Evolutionary conservation across 2,113 vertebrate species (phyloP).

Genomic region (Azemiops feae): DNA sequence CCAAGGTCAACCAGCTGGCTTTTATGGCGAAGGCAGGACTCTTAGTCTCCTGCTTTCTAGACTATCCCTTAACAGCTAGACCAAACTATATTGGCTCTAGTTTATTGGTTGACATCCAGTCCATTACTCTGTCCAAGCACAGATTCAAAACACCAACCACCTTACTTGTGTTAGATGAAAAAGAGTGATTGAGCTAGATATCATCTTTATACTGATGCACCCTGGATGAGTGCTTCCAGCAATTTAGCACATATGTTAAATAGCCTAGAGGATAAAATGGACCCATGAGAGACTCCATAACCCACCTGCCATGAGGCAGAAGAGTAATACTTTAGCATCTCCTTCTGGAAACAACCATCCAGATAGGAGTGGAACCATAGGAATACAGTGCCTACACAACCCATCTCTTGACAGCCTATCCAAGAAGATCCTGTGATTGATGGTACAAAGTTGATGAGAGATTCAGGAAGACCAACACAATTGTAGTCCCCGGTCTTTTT

Average conservation of each 20-base stretch:
- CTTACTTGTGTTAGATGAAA: neutral
- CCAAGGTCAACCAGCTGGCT: neutral
- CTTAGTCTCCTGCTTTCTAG: neutral
- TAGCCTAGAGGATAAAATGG: neutral
- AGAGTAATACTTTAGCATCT: neutral
- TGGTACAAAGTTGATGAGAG: neutral
- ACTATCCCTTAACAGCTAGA: neutral
- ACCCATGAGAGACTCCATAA: neutral
- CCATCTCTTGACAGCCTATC: neutral
- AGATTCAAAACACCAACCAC: neutral
- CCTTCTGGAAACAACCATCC: neutral
- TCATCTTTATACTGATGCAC: neutral
- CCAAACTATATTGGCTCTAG: neutral
- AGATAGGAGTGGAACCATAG: neutral
- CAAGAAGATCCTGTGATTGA: neutral
- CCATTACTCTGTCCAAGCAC: neutral
- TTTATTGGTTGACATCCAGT: neutral
- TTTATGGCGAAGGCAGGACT: neutral
- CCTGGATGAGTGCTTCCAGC: neutral
- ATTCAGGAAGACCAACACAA: neutral
- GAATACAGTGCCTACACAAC: neutral
- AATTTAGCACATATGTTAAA: neutral
- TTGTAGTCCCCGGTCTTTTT: neutral
- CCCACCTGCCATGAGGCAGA: neutral
- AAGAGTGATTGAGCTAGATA: neutral